Evolutionary conservation across 2,888 invertebrate genomes (phyloP).

Genomic region (Disparrhopalites patrizii): DNA sequence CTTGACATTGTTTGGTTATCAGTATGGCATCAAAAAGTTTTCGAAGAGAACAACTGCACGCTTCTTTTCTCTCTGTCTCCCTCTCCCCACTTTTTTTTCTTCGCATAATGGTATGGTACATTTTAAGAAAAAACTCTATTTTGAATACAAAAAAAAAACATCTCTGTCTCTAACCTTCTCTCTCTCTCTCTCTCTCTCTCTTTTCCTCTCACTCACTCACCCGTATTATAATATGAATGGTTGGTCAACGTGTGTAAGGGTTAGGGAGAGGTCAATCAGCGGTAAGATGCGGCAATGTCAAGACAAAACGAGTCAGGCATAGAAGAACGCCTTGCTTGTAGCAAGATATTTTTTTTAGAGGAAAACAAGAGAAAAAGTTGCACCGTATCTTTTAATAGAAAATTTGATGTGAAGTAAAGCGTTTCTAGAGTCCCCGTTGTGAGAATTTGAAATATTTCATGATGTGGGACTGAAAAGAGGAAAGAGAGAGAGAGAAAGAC

Average conservation of each 20-base stretch:
- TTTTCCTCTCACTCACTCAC: too few species aligned
- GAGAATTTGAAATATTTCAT: conserved; percentile 35
- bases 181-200: too few species aligned
- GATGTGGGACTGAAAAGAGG: conserved; percentile 20
- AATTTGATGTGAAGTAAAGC: conserved; percentile 20
- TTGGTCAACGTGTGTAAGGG: neutral
- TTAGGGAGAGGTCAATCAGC: conserved; percentile 9
- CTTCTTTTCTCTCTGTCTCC: too few species aligned
- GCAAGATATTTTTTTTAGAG: neutral
- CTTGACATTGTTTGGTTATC: conserved; percentile 1
- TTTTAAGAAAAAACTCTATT: too few species aligned
- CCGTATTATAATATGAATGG: too few species aligned
- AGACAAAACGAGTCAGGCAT: neutral
- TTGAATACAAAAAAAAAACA: too few species aligned
- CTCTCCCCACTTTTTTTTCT: too few species aligned
- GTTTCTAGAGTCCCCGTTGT: conserved; percentile 32
- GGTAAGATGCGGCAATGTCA: conserved; percentile 4
- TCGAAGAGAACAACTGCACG: too few species aligned
- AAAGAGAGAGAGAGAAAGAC: conserved; percentile 1
- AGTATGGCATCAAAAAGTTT: neutral
- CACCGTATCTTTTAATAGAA: conserved; percentile 32
- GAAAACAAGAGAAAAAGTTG: conserved; percentile 16
- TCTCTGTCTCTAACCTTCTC: too few species aligned
- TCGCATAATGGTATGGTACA: too few species aligned
- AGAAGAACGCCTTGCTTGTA: neutral